phyloP scores from a whole-genome alignment of 2,113 vertebrate species.

The Gnathonemus longibarbis region DNA sequence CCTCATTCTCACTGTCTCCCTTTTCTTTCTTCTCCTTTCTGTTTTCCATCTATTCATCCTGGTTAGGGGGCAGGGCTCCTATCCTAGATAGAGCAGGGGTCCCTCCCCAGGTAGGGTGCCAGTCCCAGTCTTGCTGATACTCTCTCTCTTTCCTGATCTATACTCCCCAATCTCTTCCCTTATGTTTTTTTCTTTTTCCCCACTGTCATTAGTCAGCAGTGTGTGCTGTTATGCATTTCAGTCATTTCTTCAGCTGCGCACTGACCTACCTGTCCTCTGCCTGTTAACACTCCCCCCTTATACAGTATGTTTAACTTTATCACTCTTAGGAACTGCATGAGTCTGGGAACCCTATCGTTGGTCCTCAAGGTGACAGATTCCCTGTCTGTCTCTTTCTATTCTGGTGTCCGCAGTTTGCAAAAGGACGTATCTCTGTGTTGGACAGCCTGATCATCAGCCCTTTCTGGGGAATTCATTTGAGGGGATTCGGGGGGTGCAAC shows the following conservation, averaged over 20 bases:
- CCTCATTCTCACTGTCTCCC: neutral
- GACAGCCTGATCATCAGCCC: neutral
- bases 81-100: neutral
- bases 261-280: neutral
- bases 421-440: neutral
- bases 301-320: neutral
- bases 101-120: neutral
- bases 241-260: neutral
- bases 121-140: neutral
- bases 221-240: neutral
- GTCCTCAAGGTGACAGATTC: neutral
- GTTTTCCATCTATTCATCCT: neutral
- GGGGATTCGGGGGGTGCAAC: neutral
- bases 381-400: neutral
- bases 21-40: neutral
- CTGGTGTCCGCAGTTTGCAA: neutral
- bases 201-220: conserved; percentile 7
- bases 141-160: conserved; percentile 1
- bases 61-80: neutral
- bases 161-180: neutral
- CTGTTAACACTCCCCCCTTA: conserved; percentile 13
- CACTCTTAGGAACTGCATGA: neutral
- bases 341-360: neutral
- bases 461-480: neutral
- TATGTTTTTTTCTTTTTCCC: conserved; percentile 18